Base-by-base conservation (phyloP, 1,140 invertebrate genomes). In the Brachionus koreanus region DNA sequence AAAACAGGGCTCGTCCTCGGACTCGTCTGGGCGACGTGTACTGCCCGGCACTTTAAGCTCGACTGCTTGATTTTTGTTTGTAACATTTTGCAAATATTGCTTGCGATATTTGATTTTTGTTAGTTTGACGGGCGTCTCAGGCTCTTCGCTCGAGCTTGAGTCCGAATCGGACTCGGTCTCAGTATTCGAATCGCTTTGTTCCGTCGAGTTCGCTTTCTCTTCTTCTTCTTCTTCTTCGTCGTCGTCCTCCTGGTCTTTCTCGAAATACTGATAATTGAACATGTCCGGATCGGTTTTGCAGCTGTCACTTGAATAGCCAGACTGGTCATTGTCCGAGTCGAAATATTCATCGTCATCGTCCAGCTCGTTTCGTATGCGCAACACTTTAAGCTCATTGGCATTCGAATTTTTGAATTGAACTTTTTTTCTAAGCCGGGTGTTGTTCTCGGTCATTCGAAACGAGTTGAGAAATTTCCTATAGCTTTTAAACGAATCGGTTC, bases 231-330 rank as follows among this genome's bases (percentile, higher is more conserved):
- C 63, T 29, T 16, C 33, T 67, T 29, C 25, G 2, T 29, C 25
- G 0, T 19, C 10, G 1, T 29, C 7, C 61, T 69, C 13, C 2
- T 69, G 10, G 23, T 69, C 65, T 74, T 46, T 43, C n/a, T 74
- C 69, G 29, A 74, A 74, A 19, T 74, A 74, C 12, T 74, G 69
- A 74, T 74, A 74, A 39, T 74, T 74, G 13, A 74, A 74, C 69
- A 74, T 25, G 43, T 74, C 69, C 3, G 69, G 69, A 6, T 74
- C 69, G 13, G 69, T 74, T 9, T 74, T 43, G 39, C 2, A 42
- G 43, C 69, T 74, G 23, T 74, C 42, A 1, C 3, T 46, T 5
- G 69, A 74, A 4, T 10, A 43, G 19, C 23, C 9, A 12, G 69
- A 74, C 37, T 37, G 25, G 5, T 43, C 42, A 46, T 12, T 42